Conservation (phyloP, 2,113 vertebrate species). For the Osmerus eperlanus region DNA sequence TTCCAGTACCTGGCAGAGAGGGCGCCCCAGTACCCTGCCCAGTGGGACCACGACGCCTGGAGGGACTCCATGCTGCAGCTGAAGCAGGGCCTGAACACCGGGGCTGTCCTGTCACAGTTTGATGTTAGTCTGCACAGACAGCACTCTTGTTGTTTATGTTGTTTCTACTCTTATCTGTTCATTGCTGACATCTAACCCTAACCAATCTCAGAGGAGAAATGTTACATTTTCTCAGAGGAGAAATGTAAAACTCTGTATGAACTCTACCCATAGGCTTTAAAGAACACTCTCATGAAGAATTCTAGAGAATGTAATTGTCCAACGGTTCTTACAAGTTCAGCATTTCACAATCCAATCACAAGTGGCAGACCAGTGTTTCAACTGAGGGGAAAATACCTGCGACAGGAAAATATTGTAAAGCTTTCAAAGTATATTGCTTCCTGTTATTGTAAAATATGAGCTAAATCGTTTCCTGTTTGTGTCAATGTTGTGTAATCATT, state of each 20-base stretch:
- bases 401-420: neutral
- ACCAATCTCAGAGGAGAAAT: neutral
- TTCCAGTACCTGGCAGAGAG: constrained; percentile 99
- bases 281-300: no score
- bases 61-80: constrained; percentile 1
- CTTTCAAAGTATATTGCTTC: constrained; percentile 2
- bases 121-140: neutral
- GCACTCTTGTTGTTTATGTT: no score
- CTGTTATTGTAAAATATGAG: neutral
- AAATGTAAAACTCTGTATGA: no score
- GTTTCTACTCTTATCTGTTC: neutral
- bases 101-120: neutral
- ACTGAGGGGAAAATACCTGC: neutral
- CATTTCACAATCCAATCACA: no score
- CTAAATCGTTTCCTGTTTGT: neutral
- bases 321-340: no score
- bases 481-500: neutral
- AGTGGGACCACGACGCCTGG: constrained; percentile 79
- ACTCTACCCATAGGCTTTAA: no score
- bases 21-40: constrained; percentile 77
- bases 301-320: no score
- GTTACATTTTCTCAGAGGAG: no score
- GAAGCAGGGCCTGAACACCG: neutral
- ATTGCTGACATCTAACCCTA: neutral
- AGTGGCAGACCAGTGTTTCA: no score